Evolutionary conservation across 2,888 invertebrate genomes (phyloP), one percentile per base, ranked within the genome.

Genomic region (Mimumesa dahlbomi): DNA sequence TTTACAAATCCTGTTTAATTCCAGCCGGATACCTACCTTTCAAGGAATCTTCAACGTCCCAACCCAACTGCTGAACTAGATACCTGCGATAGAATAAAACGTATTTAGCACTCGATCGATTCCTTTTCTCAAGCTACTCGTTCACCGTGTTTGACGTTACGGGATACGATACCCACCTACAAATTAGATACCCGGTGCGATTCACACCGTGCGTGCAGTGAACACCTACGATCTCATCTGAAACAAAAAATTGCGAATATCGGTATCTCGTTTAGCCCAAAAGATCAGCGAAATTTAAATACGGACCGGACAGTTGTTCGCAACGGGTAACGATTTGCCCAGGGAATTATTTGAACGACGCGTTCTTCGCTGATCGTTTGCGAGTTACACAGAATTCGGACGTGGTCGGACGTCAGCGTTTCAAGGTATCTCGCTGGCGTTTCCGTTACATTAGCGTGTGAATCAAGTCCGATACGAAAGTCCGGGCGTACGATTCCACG

Each of bases 171-270:
- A 65, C 82, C 81, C 93, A 95, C 82, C 93, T 92, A 87, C 95
- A 95, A 77, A 95, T 93, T 86, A 95, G 92, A 86, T 93, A 95
- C 2, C 95, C 95, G 6, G 95, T 95, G 73, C 96, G 92, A 88
- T 96, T 96, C 70, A 95, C 90, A 2, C 95, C 95, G 84, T 95
- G 95, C 0, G 95, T 96, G 87, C 96, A 96, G 87, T 96, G 95
- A 62, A 96, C 93, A 50, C 95, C 95, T 76, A 96, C 91, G 70
- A 95, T 85, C 75, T 92, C 91, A 84, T 92, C 95, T 95, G 91
- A 16, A 91, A 92, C 82, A 87, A 85, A 50, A 84, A 85, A 79
- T n/a, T n/a, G n/a, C n/a, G n/a, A n/a, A n/a, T n/a, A n/a, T n/a
- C n/a, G n/a, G n/a, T n/a, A n/a, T n/a, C n/a, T n/a, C n/a, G n/a